These are phyloP conservation scores for Pipistrellus kuhlii DNA, from an alignment of 2,797 vertebrate species.

Conservation along the genomic window DNA sequence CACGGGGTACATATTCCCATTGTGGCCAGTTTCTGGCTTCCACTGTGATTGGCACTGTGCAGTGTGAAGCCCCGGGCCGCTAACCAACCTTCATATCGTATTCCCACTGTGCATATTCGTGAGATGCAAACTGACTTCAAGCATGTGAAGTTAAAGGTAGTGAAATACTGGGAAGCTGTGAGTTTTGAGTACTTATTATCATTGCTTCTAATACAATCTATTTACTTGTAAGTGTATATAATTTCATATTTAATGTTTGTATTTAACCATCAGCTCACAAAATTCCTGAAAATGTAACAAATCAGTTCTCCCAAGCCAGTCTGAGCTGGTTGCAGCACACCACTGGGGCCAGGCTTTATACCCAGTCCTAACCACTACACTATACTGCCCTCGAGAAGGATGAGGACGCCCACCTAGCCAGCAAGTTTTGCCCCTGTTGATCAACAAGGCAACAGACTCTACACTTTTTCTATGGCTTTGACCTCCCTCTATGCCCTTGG, in stretches of 20 bases:
- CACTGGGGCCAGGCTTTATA: neutral
- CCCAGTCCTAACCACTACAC: too few species aligned
- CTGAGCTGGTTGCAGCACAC: neutral
- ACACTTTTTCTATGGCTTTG: neutral
- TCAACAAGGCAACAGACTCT: neutral
- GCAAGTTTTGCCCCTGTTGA: neutral
- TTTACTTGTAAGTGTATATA: neutral
- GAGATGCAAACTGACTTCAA: neutral
- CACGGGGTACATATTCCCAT: neutral
- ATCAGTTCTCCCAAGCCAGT: neutral
- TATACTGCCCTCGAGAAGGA: neutral
- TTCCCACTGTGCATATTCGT: too few species aligned
- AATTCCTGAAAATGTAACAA: neutral
- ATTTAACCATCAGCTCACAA: neutral
- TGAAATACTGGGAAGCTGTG: neutral
- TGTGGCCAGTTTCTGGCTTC: neutral
- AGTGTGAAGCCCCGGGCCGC: too few species aligned
- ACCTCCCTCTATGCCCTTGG: neutral
- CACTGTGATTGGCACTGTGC: neutral
- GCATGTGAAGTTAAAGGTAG: too few species aligned
- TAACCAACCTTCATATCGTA: fast-evolving
- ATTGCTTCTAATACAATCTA: neutral
- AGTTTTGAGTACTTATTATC: neutral
- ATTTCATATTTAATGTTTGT: neutral
- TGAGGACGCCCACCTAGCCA: fast-evolving